phyloP scores from a whole-genome alignment of 2,888 invertebrate species.

The Drosophila pseudotalamancana region DNA sequence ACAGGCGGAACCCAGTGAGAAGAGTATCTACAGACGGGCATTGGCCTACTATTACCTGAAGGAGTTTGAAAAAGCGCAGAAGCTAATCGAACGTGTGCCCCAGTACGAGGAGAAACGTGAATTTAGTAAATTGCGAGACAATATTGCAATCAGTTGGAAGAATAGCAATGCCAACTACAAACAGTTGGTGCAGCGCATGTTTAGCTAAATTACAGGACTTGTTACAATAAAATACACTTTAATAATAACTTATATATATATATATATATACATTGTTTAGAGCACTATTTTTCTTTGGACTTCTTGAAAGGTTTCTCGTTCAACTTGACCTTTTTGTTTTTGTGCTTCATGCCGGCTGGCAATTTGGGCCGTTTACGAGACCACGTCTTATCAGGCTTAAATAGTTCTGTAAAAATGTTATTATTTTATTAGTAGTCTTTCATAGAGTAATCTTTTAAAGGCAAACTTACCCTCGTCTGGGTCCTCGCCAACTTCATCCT shows the following conservation, averaged over 20 bases:
- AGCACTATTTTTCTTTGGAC: constrained; percentile 44
- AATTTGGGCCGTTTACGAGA: constrained; percentile 72
- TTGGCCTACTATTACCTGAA: constrained; percentile 85
- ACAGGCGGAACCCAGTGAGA: constrained; percentile 81
- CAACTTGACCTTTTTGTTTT: constrained; percentile 68
- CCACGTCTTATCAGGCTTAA: constrained; percentile 64
- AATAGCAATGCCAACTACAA: constrained; percentile 87
- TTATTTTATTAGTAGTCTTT: too few relatives aligned
- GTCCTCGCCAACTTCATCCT: constrained; percentile 94
- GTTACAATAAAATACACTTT: constrained; percentile 16
- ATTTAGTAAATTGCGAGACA: constrained; percentile 87
- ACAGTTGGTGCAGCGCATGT: constrained; percentile 85
- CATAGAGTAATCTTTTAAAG: not conserved
- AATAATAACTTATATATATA: constrained; percentile 41
- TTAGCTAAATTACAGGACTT: constrained; percentile 66
- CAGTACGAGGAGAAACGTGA: constrained; percentile 88
- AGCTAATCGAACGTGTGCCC: constrained; percentile 85
- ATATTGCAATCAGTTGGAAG: constrained; percentile 86
- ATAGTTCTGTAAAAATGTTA: constrained; percentile 70
- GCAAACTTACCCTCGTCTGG: constrained; percentile 89
- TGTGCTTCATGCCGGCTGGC: constrained; percentile 72
- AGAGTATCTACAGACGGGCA: constrained; percentile 85
- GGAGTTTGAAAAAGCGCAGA: constrained; percentile 88
- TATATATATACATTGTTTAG: too few relatives aligned
- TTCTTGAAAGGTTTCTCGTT: constrained; percentile 26